These are phyloP conservation scores for Ophion ventricosus DNA, from an alignment of 2,888 invertebrate species.

Conservation along the genomic window DNA sequence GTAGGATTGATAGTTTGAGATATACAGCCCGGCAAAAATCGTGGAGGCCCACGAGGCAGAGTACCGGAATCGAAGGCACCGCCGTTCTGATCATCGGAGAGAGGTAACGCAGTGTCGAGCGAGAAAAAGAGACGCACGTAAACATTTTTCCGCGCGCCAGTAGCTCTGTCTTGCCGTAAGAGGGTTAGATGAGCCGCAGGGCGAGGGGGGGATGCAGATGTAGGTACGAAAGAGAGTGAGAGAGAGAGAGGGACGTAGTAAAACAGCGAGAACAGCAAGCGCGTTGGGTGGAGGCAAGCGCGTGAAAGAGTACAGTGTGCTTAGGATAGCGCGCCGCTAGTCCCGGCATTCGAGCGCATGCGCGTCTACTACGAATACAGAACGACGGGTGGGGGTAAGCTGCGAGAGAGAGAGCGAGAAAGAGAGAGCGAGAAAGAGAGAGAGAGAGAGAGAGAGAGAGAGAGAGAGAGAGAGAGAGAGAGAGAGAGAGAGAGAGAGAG, in stretches of 20 bases:
- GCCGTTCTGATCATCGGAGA: not conserved
- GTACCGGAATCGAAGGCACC: not conserved
- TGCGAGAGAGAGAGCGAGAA: constrained; percentile 15
- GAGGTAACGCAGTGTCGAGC: not conserved
- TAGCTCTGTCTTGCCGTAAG: constrained; percentile 6
- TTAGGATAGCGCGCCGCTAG: constrained; percentile 44
- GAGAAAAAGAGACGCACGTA: constrained; percentile 43
- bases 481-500: constrained; percentile 20
- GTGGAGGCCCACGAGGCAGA: not conserved
- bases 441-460: constrained; percentile 22
- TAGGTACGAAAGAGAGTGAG: too few relatives aligned
- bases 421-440: constrained; percentile 18
- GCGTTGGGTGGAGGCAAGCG: constrained; percentile 3
- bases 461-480: constrained; percentile 21
- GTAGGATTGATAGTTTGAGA: not conserved
- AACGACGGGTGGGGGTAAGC: constrained; percentile 25
- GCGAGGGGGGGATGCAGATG: not conserved
- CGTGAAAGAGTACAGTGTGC: constrained; percentile 26
- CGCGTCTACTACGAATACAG: constrained; percentile 35
- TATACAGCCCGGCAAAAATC: not conserved
- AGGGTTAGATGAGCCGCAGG: not conserved
- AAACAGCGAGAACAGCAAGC: constrained; percentile 37
- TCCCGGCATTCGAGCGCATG: constrained; percentile 1
- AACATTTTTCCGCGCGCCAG: not conserved
- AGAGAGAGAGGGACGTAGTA: constrained; percentile 4